Evolutionary conservation across 2,888 invertebrate genomes (phyloP).

Genomic region (Caenorhabditis afra): DNA sequence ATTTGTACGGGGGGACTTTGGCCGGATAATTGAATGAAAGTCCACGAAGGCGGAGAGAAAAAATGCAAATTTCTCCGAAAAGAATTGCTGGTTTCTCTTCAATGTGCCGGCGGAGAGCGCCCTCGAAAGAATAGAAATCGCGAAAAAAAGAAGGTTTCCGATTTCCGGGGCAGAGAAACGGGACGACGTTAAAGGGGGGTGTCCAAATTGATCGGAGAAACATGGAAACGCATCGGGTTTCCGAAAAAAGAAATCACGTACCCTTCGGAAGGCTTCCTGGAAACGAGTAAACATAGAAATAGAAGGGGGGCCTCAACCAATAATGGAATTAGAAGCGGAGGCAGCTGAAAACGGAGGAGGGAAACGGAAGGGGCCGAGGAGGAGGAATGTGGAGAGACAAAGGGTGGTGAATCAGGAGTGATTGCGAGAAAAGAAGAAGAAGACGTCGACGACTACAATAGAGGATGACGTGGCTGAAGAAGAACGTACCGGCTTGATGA

Average conservation of each 20-base stretch:
- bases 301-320: not conserved
- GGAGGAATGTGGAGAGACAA: not conserved
- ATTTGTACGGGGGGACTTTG: conserved; percentile 3
- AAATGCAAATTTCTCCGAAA: not conserved
- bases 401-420: conserved; percentile 6
- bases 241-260: conserved; percentile 9
- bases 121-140: not conserved
- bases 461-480: conserved; percentile 1
- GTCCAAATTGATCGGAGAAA: conserved; percentile 42
- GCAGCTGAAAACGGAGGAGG: not conserved
- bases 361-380: not conserved
- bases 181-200: not conserved
- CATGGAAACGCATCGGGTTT: conserved; percentile 24
- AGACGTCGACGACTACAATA: not conserved
- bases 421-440: not conserved
- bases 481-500: conserved; percentile 76
- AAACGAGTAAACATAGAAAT: conserved; percentile 7
- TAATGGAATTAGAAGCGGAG: conserved; percentile 7
- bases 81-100: conserved; percentile 6
- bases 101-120: not conserved
- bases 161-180: conserved; percentile 6
- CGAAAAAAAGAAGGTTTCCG: conserved; percentile 10
- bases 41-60: not conserved
- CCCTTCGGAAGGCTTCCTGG: conserved; percentile 13
- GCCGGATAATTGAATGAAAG: conserved; percentile 12